Evolutionary conservation across 2,113 vertebrate species (phyloP).

Genomic region (Psophia crepitans): DNA sequence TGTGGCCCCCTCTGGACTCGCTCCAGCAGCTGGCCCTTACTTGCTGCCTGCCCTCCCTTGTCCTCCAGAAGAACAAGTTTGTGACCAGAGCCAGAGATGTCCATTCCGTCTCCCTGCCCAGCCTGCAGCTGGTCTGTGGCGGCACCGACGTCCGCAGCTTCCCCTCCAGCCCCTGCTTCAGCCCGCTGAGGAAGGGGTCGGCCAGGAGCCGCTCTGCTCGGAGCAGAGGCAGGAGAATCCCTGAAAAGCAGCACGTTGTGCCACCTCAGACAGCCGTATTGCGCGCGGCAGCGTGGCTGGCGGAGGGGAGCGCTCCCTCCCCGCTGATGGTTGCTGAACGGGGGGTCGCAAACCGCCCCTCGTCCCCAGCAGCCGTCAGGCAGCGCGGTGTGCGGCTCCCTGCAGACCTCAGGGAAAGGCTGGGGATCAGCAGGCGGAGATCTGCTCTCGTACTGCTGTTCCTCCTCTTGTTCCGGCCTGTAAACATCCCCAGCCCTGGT

Average conservation of each 20-base stretch:
- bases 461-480: not conserved
- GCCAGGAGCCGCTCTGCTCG: not conserved
- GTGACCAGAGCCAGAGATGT: not conserved
- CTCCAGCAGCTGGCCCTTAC: not conserved
- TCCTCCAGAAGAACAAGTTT: not conserved
- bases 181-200: not conserved
- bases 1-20: no score
- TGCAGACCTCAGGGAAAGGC: not conserved
- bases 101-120: not conserved
- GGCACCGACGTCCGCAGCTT: not conserved
- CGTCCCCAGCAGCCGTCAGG: not conserved
- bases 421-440: not conserved
- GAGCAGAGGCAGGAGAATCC: not conserved
- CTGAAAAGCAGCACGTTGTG: not conserved
- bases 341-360: not conserved
- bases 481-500: not conserved
- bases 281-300: not conserved
- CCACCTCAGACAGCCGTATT: not conserved
- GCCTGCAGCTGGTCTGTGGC: not conserved
- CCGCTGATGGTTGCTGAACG: rapidly evolving
- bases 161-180: not conserved
- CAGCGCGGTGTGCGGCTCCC: not conserved
- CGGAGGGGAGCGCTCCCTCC: not conserved
- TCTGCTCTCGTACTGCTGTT: not conserved
- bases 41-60: not conserved